Evolutionary conservation across 2,113 vertebrate species (phyloP).

Genomic region (Chaetops frenatus): DNA sequence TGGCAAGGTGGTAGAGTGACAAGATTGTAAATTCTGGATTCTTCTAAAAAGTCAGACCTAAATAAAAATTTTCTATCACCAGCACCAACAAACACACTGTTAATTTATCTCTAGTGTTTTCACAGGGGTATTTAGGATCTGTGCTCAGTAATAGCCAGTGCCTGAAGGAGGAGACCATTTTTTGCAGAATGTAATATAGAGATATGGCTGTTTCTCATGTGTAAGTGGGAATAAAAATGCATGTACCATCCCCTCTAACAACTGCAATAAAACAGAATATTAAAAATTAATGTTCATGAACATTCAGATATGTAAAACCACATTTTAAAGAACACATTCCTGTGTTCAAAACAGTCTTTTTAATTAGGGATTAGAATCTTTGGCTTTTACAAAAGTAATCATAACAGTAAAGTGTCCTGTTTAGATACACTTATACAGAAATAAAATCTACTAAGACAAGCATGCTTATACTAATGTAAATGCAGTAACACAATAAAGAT

Average conservation of each 20-base stretch:
- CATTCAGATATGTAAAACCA: neutral
- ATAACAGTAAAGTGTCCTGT: neutral
- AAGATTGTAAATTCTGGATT: neutral
- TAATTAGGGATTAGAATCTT: neutral
- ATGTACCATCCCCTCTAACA: neutral
- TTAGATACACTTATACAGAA: neutral
- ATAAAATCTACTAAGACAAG: neutral
- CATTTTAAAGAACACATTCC: neutral
- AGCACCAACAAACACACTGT: neutral
- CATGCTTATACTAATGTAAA: neutral
- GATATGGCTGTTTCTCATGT: neutral
- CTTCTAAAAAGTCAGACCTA: neutral
- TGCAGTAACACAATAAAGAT: neutral
- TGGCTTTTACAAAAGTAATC: neutral
- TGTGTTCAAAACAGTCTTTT: neutral
- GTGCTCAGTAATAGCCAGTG: neutral
- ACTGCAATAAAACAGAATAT: neutral
- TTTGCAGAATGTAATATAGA: neutral
- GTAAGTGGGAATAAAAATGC: neutral
- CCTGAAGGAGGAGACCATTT: neutral
- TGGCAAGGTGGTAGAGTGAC: neutral
- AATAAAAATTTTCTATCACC: neutral
- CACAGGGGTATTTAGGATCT: neutral
- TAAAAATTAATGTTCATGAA: neutral
- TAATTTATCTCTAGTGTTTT: neutral